phyloP scores from a whole-genome alignment of 2,113 vertebrate species.

The Cyprinodon brontotheroides region DNA sequence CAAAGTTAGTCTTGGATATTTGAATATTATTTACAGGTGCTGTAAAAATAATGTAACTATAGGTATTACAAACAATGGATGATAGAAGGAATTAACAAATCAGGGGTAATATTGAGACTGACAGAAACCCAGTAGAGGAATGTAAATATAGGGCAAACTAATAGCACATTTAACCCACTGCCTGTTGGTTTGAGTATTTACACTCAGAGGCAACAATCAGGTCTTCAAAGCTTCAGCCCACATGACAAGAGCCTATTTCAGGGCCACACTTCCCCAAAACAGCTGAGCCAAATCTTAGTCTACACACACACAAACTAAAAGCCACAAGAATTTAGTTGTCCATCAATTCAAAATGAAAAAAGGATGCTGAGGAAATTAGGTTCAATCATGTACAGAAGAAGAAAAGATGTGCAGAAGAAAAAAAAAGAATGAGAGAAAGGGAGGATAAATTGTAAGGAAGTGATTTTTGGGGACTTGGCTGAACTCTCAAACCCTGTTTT shows the following conservation, averaged over 20 bases:
- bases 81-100: slow-evolving; percentile 39
- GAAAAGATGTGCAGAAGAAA: slow-evolving; percentile 1
- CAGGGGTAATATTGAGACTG: slow-evolving; percentile 27
- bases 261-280: slow-evolving; percentile 62
- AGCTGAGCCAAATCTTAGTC: slow-evolving; percentile 56
- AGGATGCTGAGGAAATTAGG: slow-evolving; percentile 35
- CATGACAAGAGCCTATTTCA: slow-evolving; percentile 68
- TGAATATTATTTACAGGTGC: slow-evolving; percentile 12
- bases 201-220: slow-evolving; percentile 71
- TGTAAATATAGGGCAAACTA: slow-evolving; percentile 74
- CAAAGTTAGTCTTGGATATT: slow-evolving; percentile 1
- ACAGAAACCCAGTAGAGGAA: slow-evolving; percentile 58
- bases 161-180: slow-evolving; percentile 62
- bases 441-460: slow-evolving; percentile 50
- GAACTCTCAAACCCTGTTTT: slow-evolving; percentile 71
- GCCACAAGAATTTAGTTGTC: slow-evolving; percentile 52
- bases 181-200: slow-evolving; percentile 82
- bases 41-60: neutral
- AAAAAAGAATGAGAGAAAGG: neutral
- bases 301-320: slow-evolving; percentile 41
- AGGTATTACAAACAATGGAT: slow-evolving; percentile 9
- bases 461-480: slow-evolving; percentile 57
- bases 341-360: slow-evolving; percentile 54
- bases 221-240: slow-evolving; percentile 60
- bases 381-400: slow-evolving; percentile 19